phyloP scores from a whole-genome alignment of 2,113 vertebrate genomes.

The Halcyon malimbica region DNA sequence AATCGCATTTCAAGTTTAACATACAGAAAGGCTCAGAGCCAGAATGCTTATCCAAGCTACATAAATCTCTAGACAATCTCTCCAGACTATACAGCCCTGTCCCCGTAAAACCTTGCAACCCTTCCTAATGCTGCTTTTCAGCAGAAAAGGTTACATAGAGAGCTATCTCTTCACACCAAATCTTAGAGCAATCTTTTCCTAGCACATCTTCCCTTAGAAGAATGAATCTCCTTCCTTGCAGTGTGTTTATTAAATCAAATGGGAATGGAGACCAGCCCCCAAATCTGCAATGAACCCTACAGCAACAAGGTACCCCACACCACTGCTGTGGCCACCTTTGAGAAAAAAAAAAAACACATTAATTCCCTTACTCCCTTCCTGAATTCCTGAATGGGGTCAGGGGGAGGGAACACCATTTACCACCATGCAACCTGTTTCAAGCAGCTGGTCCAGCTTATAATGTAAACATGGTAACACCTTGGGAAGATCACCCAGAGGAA shows the following conservation, averaged over 20 bases:
- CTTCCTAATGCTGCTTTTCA: not conserved
- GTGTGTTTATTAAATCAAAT: not conserved
- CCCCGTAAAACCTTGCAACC: constrained; percentile 6
- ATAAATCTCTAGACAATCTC: constrained; percentile 46
- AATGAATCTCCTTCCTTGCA: not conserved
- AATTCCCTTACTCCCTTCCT: constrained; percentile 2
- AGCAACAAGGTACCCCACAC: not conserved
- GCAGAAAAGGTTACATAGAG: not conserved
- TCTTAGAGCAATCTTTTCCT: not conserved
- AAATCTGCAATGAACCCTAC: not conserved
- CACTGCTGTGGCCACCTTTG: not conserved
- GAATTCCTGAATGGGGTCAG: constrained; percentile 21
- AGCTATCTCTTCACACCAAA: not conserved
- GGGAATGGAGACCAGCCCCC: not conserved
- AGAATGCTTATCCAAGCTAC: constrained; percentile 37
- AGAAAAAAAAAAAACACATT: not conserved
- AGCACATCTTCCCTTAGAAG: not conserved
- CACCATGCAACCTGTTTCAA: not conserved
- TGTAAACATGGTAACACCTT: constrained; percentile 42
- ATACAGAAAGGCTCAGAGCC: constrained; percentile 22
- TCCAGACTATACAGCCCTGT: not conserved
- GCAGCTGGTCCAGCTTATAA: constrained; percentile 24
- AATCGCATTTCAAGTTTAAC: constrained; percentile 32
- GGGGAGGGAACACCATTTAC: not conserved
- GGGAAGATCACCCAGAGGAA: constrained; percentile 23